phyloP scores from a whole-genome alignment of 2,797 vertebrate genomes.

The Eulemur rubriventer region DNA sequence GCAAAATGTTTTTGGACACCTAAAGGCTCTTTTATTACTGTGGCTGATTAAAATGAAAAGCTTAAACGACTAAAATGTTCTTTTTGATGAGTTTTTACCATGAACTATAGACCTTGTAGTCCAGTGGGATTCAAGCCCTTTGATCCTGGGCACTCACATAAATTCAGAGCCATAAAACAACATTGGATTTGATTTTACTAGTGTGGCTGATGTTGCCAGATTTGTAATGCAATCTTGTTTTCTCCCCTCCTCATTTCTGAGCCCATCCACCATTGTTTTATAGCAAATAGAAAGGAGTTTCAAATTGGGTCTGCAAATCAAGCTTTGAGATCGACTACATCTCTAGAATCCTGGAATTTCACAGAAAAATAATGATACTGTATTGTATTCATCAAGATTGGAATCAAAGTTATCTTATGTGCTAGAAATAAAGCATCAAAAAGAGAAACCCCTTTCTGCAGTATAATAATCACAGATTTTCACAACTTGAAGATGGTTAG shows the following conservation, averaged over 20 bases:
- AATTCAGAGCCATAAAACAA: slow-evolving; percentile 88
- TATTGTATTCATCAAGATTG: not conserved
- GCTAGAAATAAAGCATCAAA: slow-evolving; percentile 4
- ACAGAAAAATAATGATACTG: slow-evolving; percentile 46
- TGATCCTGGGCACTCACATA: slow-evolving; percentile 89
- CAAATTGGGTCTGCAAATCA: slow-evolving; percentile 66
- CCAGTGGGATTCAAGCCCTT: slow-evolving; percentile 87
- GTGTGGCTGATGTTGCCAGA: slow-evolving; percentile 86
- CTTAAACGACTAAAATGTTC: slow-evolving; percentile 86
- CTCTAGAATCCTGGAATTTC: slow-evolving; percentile 51
- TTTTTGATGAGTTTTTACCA: slow-evolving; percentile 88
- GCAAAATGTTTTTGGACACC: slow-evolving; percentile 88
- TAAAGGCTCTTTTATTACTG: slow-evolving; percentile 89
- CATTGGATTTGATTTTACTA: slow-evolving; percentile 88
- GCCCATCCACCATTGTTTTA: slow-evolving; percentile 75
- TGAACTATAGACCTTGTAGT: slow-evolving; percentile 87
- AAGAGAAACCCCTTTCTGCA: not conserved
- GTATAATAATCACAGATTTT: not conserved
- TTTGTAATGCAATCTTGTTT: slow-evolving; percentile 85
- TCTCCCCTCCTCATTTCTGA: slow-evolving; percentile 77
- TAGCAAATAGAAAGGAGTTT: slow-evolving; percentile 72
- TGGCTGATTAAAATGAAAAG: slow-evolving; percentile 89
- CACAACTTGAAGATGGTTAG: not conserved
- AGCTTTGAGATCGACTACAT: slow-evolving; percentile 48
- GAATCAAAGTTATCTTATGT: slow-evolving; percentile 4